Conservation (phyloP, 2,113 vertebrate genomes). For the Phyllostomus hastatus region DNA sequence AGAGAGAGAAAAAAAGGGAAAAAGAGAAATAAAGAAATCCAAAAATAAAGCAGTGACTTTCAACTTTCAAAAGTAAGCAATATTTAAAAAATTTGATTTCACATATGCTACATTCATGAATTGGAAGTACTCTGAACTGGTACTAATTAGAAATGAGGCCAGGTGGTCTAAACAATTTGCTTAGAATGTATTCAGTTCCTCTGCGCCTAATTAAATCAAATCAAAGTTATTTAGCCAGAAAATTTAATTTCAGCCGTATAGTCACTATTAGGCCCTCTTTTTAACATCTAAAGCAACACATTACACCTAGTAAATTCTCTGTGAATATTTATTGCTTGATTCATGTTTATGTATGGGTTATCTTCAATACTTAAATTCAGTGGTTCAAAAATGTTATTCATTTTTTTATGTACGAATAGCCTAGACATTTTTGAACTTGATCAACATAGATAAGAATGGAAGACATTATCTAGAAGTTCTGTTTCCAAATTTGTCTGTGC, state of each 20-base stretch:
- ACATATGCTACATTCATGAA: not conserved
- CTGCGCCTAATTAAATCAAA: not conserved
- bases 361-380: not conserved
- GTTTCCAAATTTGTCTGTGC: not conserved
- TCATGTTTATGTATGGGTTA: not conserved
- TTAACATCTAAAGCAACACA: not conserved
- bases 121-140: not conserved
- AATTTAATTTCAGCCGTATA: not conserved
- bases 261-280: not conserved
- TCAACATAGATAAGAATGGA: not conserved
- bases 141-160: not conserved
- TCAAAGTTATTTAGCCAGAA: not conserved
- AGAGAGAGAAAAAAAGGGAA: not conserved
- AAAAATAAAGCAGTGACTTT: constrained; percentile 26
- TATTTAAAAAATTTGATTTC: not conserved
- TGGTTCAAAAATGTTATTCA: constrained; percentile 8
- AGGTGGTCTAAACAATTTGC: not conserved
- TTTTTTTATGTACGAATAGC: not conserved
- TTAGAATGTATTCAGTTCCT: not conserved
- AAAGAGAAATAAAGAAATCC: not conserved
- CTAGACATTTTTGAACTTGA: not conserved
- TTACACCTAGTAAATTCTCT: not conserved
- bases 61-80: not conserved
- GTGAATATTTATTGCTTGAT: not conserved
- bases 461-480: not conserved